Evolutionary conservation across 2,888 invertebrate species (phyloP).

Genomic region (Argyra leucocephala): DNA sequence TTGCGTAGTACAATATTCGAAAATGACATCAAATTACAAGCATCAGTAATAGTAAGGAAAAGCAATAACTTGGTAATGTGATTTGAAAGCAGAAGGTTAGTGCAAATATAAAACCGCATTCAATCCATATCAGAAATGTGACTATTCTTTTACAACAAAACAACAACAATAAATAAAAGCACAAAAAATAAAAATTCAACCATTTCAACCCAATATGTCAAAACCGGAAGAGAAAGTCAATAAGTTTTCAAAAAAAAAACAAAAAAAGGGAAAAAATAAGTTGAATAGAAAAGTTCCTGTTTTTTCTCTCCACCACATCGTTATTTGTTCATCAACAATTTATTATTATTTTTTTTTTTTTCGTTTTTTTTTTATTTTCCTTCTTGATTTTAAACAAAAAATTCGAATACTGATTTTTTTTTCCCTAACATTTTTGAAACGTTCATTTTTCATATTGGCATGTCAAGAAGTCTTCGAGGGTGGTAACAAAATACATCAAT

Average conservation of each 20-base stretch:
- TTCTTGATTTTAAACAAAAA: not conserved
- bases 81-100: not conserved
- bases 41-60: too few species aligned
- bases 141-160: not conserved
- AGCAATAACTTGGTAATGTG: not conserved
- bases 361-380: not conserved
- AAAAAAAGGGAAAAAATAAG: not conserved
- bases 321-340: not conserved
- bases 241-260: not conserved
- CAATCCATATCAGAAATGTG: not conserved
- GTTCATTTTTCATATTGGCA: not conserved
- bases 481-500: not conserved
- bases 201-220: not conserved
- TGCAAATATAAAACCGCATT: not conserved
- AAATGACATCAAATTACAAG: too few species aligned
- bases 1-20: too few species aligned
- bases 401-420: not conserved
- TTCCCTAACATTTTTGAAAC: not conserved
- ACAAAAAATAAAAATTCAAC: not conserved
- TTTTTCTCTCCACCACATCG: not conserved
- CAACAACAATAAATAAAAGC: not conserved
- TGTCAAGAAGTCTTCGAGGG: not conserved
- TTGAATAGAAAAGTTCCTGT: conserved; percentile 1
- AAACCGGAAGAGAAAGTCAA: conserved; percentile 4
- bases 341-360: not conserved